These are phyloP conservation scores for Penaeus japonicus DNA, from an alignment of 1,140 invertebrate genomes.

Conservation along the genomic window DNA sequence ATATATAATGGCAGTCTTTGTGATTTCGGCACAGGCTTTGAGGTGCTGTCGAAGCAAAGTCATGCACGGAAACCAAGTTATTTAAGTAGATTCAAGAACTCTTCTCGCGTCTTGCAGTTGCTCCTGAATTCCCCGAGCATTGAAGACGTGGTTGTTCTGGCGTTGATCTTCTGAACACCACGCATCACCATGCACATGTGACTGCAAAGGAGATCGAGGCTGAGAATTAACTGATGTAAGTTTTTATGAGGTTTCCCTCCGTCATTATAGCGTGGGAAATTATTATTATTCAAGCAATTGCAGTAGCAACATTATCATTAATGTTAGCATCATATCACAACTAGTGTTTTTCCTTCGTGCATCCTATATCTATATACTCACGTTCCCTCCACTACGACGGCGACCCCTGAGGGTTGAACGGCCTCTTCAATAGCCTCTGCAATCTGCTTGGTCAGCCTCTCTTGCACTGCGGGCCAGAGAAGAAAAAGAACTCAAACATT, in stretches of 20 bases:
- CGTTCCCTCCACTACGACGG: constrained; percentile 98
- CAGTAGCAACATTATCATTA: too few relatives aligned
- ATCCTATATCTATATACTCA: constrained; percentile 34
- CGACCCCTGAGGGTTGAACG: constrained; percentile 94
- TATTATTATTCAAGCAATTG: too few relatives aligned
- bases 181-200: constrained; percentile 99
- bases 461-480: constrained; percentile 76
- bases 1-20: too few relatives aligned
- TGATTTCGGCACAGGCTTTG: too few relatives aligned
- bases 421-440: constrained; percentile 96
- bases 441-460: constrained; percentile 97
- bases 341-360: too few relatives aligned
- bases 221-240: too few relatives aligned
- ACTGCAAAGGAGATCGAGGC: constrained; percentile 67
- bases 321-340: too few relatives aligned
- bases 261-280: too few relatives aligned
- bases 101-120: constrained; percentile 97
- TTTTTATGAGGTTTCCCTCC: too few relatives aligned
- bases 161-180: constrained; percentile 99
- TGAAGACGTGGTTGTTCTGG: constrained; percentile 98
- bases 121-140: constrained; percentile 99
- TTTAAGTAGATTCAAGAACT: constrained; percentile 86
- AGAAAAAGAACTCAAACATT: not conserved
- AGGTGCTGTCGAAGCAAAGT: too few relatives aligned
- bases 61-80: not conserved